A percentile compares a stretch with the other conserved stretches of the same genome.
These are phyloP conservation scores for Chaetodon auriga DNA, from an alignment of 2,113 vertebrate species.

Conservation along the genomic window DNA sequence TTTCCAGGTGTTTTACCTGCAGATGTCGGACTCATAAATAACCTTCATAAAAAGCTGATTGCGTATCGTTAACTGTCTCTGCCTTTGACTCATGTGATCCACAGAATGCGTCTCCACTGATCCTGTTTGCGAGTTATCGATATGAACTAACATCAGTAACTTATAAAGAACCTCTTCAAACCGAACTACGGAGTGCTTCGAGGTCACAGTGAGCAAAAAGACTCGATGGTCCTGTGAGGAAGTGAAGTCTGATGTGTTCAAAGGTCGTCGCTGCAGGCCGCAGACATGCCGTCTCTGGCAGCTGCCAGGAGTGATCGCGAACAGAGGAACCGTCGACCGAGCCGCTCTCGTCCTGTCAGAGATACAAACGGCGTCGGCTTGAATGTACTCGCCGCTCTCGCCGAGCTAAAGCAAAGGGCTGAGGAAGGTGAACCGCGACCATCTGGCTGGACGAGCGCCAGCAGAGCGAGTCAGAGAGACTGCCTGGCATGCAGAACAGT, in stretches of 20 bases:
- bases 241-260: neutral
- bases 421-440: slow-evolving; percentile 56
- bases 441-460: slow-evolving; percentile 60
- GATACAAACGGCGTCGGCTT: slow-evolving; percentile 5
- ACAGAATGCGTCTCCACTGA: neutral
- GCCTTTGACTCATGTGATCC: neutral
- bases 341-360: slow-evolving; percentile 15
- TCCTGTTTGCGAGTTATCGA: neutral
- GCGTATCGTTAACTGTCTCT: no score
- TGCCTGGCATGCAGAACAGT: slow-evolving; percentile 45
- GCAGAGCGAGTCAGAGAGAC: slow-evolving; percentile 26
- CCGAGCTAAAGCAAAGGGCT: slow-evolving; percentile 48
- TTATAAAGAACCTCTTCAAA: neutral
- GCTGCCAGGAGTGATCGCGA: neutral
- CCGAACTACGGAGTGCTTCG: neutral
- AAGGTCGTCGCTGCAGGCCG: neutral
- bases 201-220: neutral
- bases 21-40: no score
- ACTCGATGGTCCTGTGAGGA: no score
- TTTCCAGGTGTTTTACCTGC: no score
- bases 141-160: neutral
- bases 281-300: neutral
- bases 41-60: no score
- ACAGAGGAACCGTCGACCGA: neutral
- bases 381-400: neutral